These are phyloP conservation scores for Pagetopsis macropterus DNA, from an alignment of 2,797 vertebrate genomes.

Conservation along the genomic window DNA sequence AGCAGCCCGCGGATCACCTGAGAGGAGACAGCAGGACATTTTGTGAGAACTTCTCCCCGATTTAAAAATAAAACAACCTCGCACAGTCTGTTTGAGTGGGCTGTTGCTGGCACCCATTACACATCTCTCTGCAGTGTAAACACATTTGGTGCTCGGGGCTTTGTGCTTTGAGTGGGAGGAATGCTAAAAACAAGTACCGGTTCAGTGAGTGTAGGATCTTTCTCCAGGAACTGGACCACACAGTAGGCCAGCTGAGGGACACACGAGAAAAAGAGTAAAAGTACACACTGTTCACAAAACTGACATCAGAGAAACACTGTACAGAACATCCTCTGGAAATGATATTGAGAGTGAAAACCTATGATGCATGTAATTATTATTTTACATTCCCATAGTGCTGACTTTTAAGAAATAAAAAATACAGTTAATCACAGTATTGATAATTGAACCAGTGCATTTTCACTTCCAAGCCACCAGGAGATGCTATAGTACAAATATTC, in stretches of 20 bases:
- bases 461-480: slow-evolving; percentile 59
- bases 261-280: slow-evolving; percentile 35
- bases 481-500: slow-evolving; percentile 36
- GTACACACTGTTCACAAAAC: slow-evolving; percentile 7
- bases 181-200: slow-evolving; percentile 82
- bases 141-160: slow-evolving; percentile 51
- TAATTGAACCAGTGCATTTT: slow-evolving; percentile 15
- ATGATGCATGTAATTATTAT: not conserved
- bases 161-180: slow-evolving; percentile 53
- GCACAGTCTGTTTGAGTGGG: slow-evolving; percentile 41
- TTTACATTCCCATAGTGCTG: not conserved
- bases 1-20: slow-evolving; percentile 97
- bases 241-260: slow-evolving; percentile 95
- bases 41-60: slow-evolving; percentile 18
- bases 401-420: not conserved
- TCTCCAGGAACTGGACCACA: slow-evolving; percentile 99
- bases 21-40: slow-evolving; percentile 40
- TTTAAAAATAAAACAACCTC: not conserved
- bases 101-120: slow-evolving; percentile 25
- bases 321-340: not conserved
- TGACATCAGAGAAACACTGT: not conserved
- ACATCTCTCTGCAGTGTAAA: slow-evolving; percentile 44
- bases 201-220: slow-evolving; percentile 95
- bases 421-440: not conserved
- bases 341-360: not conserved